Evolutionary conservation across 2,888 invertebrate species (phyloP), one percentile per base, ranked within the genome.

Genomic region (Trilocha varians): DNA sequence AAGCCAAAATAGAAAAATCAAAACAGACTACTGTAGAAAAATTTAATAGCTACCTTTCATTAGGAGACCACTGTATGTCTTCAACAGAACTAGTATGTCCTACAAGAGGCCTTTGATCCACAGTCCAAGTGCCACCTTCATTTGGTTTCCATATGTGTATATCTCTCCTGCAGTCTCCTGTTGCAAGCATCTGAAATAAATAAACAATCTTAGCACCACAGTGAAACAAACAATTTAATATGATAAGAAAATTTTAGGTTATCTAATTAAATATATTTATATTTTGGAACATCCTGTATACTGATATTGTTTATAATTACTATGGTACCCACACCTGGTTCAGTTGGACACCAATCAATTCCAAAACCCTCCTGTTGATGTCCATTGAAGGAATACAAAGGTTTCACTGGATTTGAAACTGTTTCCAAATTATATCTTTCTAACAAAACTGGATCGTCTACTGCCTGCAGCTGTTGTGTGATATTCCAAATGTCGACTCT

Each of bases 51-150:
- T 63, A 77, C 87, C 79, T 87, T 84, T 99, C 99, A 79, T 92
- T 97, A 1, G 98, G 98, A 45, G 98, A 98, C 99, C 99, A 99
- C 66, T 99, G 98, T 48, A 99, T 87, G 75, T 99, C 99, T 87
- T 99, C 99, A 9, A 99, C 96, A 17, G 98, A 98, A 38, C 89
- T 91, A 14, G 91, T 92, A 70, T 99, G 99, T 0, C 95, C 97
- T 39, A 90, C 85, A 43, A 95, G 88, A 0, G 99, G 95, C 38
- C 94, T 88, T 71, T 96, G 95, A 75, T 98, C 96, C 1, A 99
- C 95, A 55, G 89, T 88, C 99, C 99, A 99, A 9, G 87, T 87
- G 11, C 91, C 91, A 46, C 88, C 91, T 65, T 95, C 91, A 42
- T 88, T 84, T 16, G 96, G 94, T 50, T 89, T 90, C 99, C 99